A percentile compares a stretch with the other conserved stretches of the same genome.
These are phyloP conservation scores for Halichoeres trimaculatus DNA, from an alignment of 2,113 vertebrate genomes.

Conservation along the genomic window DNA sequence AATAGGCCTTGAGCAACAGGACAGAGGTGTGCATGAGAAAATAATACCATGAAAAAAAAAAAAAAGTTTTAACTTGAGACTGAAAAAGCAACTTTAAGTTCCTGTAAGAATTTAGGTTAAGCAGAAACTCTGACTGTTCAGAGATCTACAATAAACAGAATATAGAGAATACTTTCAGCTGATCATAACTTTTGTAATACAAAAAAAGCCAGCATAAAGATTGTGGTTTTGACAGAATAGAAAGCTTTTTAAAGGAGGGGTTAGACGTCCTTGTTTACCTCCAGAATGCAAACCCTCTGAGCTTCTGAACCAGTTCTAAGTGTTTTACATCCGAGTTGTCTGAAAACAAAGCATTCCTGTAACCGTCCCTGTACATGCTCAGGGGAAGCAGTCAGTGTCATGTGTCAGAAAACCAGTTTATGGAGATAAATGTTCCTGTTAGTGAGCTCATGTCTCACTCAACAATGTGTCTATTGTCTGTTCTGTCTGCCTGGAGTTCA, in stretches of 20 bases:
- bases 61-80: too few relatives aligned
- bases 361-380: constrained; percentile 6
- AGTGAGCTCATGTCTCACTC: constrained; percentile 62
- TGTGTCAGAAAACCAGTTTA: constrained; percentile 61
- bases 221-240: neutral
- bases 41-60: too few relatives aligned
- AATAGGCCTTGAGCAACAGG: neutral
- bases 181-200: too few relatives aligned
- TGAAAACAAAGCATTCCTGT: constrained; percentile 8
- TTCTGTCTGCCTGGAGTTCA: constrained; percentile 11
- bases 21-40: too few relatives aligned
- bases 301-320: neutral
- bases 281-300: neutral
- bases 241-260: neutral
- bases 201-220: neutral
- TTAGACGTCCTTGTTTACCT: neutral
- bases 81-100: too few relatives aligned
- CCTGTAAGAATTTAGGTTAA: too few relatives aligned
- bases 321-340: neutral
- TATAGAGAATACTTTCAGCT: too few relatives aligned
- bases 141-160: too few relatives aligned
- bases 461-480: constrained; percentile 52
- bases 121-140: too few relatives aligned
- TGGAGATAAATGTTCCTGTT: constrained; percentile 30
- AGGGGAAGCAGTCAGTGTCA: constrained; percentile 30